Evolutionary conservation across 2,797 vertebrate species (phyloP).

Genomic region (Falco columbarius): DNA sequence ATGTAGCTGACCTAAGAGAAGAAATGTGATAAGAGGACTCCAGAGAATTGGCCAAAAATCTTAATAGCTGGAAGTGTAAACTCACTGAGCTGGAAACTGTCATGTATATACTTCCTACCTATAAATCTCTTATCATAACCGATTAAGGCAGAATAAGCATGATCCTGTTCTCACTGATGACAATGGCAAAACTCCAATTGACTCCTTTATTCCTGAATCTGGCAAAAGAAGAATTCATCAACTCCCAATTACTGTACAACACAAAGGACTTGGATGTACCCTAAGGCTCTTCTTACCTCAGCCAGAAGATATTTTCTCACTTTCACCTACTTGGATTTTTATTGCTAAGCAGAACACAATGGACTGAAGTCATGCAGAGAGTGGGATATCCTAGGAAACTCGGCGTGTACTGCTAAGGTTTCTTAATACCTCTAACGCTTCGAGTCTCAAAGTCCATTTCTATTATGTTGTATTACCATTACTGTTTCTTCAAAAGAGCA

Average conservation of each 20-base stretch:
- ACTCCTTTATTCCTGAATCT: constrained; percentile 35
- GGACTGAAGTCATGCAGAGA: neutral
- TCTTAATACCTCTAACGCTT: neutral
- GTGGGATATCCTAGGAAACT: neutral
- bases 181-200: constrained; percentile 38
- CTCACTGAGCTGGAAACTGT: constrained; percentile 46
- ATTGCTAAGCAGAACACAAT: neutral
- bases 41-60: constrained; percentile 56
- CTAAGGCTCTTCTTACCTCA: constrained; percentile 26
- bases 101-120: constrained; percentile 53
- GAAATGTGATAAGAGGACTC: constrained; percentile 36
- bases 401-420: neutral
- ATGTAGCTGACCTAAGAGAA: constrained; percentile 37
- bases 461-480: neutral
- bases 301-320: neutral
- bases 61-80: constrained; percentile 38
- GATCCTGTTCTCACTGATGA: constrained; percentile 46
- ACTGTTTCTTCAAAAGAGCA: neutral
- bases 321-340: constrained; percentile 10
- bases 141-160: constrained; percentile 47
- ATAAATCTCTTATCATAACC: constrained; percentile 60
- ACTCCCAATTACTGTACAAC: neutral
- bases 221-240: constrained; percentile 16
- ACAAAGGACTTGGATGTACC: neutral
- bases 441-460: neutral